Evolutionary conservation across 2,113 vertebrate species (phyloP).

Genomic region (Catharus fuscescens): DNA sequence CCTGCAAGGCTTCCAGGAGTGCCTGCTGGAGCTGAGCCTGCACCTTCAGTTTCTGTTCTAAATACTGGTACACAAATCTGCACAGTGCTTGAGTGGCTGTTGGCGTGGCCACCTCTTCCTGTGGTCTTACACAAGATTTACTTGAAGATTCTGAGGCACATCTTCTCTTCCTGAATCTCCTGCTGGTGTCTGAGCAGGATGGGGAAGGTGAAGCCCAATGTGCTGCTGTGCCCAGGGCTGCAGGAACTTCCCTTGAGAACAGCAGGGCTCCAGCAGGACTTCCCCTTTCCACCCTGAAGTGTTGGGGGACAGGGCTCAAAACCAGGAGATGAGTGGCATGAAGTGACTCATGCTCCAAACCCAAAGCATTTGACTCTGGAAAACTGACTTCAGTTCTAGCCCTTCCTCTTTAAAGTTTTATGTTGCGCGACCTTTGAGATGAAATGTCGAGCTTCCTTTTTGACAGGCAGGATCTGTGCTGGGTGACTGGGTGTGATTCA

Average conservation of each 20-base stretch:
- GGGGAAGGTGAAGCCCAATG: not conserved
- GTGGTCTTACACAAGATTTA: not conserved
- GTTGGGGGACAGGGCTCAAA: not conserved
- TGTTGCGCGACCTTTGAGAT: constrained; percentile 12
- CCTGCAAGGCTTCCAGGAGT: not conserved
- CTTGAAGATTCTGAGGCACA: not conserved
- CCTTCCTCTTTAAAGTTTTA: constrained; percentile 38
- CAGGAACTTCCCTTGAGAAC: not conserved
- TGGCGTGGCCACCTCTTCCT: not conserved
- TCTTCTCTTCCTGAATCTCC: not conserved
- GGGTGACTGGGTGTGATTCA: not conserved
- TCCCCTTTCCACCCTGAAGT: constrained; percentile 7
- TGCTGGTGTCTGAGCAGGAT: not conserved
- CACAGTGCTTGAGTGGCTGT: not conserved
- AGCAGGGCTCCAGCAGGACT: not conserved
- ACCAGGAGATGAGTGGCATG: not conserved
- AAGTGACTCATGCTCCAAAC: constrained; percentile 46
- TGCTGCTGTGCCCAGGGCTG: not conserved
- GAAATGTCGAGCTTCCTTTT: constrained; percentile 54
- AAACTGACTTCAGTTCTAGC: constrained; percentile 1
- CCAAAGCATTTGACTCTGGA: constrained; percentile 28
- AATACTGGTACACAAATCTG: accelerated
- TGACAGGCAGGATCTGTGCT: not conserved
- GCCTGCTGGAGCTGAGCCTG: not conserved
- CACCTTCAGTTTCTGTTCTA: not conserved